Percentiles rank a stretch among this genome's conserved stretches.
phyloP scores from a whole-genome alignment of 2,113 vertebrate genomes.

The Balaeniceps rex region DNA sequence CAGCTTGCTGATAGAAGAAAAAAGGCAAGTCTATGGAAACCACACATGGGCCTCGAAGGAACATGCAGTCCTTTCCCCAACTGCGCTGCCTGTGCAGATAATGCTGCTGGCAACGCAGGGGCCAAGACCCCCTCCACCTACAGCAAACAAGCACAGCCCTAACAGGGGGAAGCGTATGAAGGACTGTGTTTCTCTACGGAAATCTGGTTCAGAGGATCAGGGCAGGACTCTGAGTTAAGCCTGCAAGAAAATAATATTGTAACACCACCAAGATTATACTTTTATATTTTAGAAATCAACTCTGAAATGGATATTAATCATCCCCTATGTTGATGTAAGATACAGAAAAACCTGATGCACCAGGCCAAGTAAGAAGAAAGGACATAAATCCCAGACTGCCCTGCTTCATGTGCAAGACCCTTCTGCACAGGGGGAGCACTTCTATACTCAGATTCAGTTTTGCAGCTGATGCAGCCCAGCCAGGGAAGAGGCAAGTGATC shows the following conservation, averaged over 20 bases:
- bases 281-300: not conserved
- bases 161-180: not conserved
- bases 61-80: not conserved
- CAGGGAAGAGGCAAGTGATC: not conserved
- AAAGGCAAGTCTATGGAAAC: not conserved
- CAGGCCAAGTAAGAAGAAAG: not conserved
- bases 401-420: rapidly evolving
- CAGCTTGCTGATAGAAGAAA: not conserved
- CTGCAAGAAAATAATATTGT: not conserved
- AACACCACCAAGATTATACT: not conserved
- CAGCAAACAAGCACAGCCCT: not conserved
- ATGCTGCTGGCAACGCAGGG: not conserved
- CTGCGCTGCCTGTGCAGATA: not conserved
- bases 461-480: not conserved
- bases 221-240: not conserved
- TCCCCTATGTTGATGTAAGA: not conserved
- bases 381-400: not conserved
- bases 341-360: not conserved
- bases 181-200: not conserved
- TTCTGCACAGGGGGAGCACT: not conserved
- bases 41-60: not conserved
- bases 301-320: not conserved
- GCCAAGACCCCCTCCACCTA: not conserved
- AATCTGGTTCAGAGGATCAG: not conserved
- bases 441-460: not conserved